phyloP scores from a whole-genome alignment of 2,113 vertebrate genomes.

The Edolisoma coerulescens region DNA sequence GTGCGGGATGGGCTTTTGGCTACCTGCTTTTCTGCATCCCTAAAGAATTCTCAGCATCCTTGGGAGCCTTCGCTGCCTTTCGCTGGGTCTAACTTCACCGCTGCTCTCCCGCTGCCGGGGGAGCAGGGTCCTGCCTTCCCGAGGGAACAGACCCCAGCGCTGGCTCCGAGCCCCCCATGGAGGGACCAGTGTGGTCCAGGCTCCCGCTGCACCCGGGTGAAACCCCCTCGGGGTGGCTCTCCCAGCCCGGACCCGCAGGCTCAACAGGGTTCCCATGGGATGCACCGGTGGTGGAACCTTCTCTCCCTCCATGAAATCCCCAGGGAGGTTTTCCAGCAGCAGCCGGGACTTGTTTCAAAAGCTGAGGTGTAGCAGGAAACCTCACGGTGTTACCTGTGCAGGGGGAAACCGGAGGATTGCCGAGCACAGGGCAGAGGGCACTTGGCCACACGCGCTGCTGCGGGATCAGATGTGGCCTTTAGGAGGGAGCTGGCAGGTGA shows the following conservation, averaged over 20 bases:
- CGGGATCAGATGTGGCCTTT: neutral
- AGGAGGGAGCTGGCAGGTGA: neutral
- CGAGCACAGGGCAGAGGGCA: neutral
- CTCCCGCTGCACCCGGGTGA: rapidly evolving
- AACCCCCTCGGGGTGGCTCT: neutral
- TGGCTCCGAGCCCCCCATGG: rapidly evolving
- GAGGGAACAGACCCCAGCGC: neutral
- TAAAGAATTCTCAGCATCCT: neutral
- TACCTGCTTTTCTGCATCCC: neutral
- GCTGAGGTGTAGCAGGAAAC: neutral
- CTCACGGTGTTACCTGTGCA: neutral
- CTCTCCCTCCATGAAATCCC: neutral
- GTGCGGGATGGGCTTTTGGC: neutral
- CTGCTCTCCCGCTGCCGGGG: neutral
- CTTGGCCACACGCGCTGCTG: neutral
- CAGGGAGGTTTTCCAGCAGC: neutral
- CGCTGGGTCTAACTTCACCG: neutral
- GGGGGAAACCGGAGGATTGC: slow-evolving; percentile 3
- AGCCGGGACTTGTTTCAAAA: neutral
- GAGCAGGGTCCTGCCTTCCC: neutral
- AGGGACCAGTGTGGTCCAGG: rapidly evolving
- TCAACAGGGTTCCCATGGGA: neutral
- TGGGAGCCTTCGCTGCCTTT: neutral
- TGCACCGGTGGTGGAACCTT: rapidly evolving
- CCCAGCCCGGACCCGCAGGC: neutral